Conservation (phyloP, 1,140 invertebrate genomes). For the Zophobas morio region DNA sequence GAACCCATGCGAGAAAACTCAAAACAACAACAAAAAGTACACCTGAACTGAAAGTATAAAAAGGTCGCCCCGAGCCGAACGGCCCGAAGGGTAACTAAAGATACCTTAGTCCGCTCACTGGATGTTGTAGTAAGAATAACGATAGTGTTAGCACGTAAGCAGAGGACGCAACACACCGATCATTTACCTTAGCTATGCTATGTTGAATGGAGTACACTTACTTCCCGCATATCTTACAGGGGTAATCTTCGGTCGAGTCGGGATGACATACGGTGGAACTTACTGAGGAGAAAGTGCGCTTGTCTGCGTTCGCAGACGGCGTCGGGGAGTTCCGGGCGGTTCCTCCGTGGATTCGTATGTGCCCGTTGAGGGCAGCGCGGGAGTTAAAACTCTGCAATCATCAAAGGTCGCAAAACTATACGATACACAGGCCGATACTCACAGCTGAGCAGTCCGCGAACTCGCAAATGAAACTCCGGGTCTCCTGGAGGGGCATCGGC, state of each 20-base stretch:
- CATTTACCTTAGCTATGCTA: constrained; percentile 66
- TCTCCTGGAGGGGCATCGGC: constrained; percentile 62
- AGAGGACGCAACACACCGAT: constrained; percentile 65
- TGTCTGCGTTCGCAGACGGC: constrained; percentile 68
- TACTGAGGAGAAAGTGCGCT: constrained; percentile 56
- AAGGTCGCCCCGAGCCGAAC: constrained; percentile 31
- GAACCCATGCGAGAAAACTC: constrained; percentile 24
- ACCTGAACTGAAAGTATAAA: constrained; percentile 35
- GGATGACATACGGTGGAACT: constrained; percentile 61
- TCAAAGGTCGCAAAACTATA: background rate
- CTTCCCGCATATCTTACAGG: constrained; percentile 98
- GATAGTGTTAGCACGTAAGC: constrained; percentile 66
- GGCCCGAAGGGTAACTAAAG: constrained; percentile 48
- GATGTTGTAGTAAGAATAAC: constrained; percentile 62
- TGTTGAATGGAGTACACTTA: constrained; percentile 79
- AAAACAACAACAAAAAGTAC: constrained; percentile 15
- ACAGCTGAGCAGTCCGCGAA: constrained; percentile 79
- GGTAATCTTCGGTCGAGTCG: constrained; percentile 76
- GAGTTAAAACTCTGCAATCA: constrained; percentile 83
- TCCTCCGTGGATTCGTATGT: constrained; percentile 79
- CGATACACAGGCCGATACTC: constrained; percentile 63
- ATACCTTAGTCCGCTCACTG: constrained; percentile 66
- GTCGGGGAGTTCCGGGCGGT: constrained; percentile 71
- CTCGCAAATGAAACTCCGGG: constrained; percentile 72
- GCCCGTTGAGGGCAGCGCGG: constrained; percentile 83